phyloP scores from a whole-genome alignment of 2,113 vertebrate genomes.

The Chitala chitala region DNA sequence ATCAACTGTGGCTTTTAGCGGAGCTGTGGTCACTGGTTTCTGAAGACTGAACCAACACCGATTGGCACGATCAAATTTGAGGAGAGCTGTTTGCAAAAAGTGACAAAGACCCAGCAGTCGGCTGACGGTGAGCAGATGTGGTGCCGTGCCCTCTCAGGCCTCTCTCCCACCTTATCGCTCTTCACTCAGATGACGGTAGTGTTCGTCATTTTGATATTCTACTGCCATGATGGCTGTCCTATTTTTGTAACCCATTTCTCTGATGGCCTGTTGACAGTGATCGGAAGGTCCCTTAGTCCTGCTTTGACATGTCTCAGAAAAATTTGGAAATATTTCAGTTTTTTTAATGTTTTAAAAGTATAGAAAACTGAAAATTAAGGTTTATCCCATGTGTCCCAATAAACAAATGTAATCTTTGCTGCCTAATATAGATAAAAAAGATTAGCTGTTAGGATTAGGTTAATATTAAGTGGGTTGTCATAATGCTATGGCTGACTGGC shows the following conservation, averaged over 20 bases:
- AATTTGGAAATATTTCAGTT: slow-evolving; percentile 7
- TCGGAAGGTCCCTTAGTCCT: background rate
- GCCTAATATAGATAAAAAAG: no score
- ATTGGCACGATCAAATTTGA: background rate
- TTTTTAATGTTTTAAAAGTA: background rate
- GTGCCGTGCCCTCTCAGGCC: background rate
- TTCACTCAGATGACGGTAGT: background rate
- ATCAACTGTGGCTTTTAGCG: background rate
- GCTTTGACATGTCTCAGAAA: background rate
- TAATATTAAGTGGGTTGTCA: no score
- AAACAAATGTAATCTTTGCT: background rate
- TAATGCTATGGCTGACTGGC: no score
- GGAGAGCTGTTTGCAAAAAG: background rate
- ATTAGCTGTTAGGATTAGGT: no score
- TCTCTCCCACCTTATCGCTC: background rate
- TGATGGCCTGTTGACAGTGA: background rate
- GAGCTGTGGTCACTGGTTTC: background rate
- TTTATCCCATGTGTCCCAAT: background rate
- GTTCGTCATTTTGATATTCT: background rate
- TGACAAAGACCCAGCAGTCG: background rate
- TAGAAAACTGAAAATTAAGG: slow-evolving; percentile 15
- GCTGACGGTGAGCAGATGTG: background rate
- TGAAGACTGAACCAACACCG: background rate
- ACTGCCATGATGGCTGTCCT: background rate
- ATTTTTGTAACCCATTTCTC: slow-evolving; percentile 15